Conservation (phyloP, 2,888 invertebrate genomes). For the Limnephilus lunatus region DNA sequence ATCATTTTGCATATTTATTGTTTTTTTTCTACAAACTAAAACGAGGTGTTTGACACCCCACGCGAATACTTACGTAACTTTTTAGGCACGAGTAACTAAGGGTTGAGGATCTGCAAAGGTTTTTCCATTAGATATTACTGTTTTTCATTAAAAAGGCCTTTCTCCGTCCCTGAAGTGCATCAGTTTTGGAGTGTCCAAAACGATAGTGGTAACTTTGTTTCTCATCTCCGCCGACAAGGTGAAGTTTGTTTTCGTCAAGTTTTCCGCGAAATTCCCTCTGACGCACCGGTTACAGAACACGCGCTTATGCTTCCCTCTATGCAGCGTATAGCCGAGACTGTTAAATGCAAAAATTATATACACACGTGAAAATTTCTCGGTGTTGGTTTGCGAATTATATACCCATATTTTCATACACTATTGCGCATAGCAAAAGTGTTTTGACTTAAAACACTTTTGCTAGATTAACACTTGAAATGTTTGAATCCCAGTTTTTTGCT, state of each 20-base stretch:
- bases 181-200: not conserved
- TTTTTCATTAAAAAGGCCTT: not conserved
- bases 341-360: not conserved
- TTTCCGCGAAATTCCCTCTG: slow-evolving; percentile 48
- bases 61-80: no score
- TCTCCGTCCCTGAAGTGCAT: not conserved
- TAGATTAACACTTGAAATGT: no score
- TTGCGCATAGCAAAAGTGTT: no score
- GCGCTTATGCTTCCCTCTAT: not conserved
- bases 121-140: not conserved
- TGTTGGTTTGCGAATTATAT: no score
- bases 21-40: no score
- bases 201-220: not conserved
- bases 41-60: no score
- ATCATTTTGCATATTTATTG: no score
- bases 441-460: no score
- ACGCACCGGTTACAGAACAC: slow-evolving; percentile 11
- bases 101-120: no score
- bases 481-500: no score
- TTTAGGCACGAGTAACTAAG: no score
- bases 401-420: no score
- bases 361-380: not conserved
- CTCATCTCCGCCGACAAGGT: slow-evolving; percentile 36
- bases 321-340: not conserved
- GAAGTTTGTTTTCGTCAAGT: slow-evolving; percentile 48